Evolutionary conservation across 2,888 invertebrate genomes (phyloP).

Genomic region (Aplocera efformata): DNA sequence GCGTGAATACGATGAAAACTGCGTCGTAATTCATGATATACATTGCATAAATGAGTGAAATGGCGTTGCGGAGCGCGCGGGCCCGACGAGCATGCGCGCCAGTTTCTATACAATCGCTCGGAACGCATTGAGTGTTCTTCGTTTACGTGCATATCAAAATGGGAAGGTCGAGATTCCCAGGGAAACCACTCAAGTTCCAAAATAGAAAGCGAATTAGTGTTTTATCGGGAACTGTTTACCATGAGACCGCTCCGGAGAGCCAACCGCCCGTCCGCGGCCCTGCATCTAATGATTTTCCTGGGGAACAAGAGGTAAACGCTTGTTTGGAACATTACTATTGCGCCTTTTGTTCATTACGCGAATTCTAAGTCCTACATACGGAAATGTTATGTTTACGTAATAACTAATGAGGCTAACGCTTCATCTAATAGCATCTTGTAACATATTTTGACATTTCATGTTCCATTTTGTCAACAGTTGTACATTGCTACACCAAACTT

Average conservation of each 20-base stretch:
- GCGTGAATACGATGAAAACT: slow-evolving; percentile 67
- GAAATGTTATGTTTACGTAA: slow-evolving; percentile 75
- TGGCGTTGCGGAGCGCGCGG: slow-evolving; percentile 80
- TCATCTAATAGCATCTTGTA: slow-evolving; percentile 36
- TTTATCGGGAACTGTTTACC: slow-evolving; percentile 82
- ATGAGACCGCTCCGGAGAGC: slow-evolving; percentile 70
- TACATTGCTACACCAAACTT: slow-evolving; percentile 22
- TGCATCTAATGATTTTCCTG: slow-evolving; percentile 69
- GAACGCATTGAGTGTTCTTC: slow-evolving; percentile 79
- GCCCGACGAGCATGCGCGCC: slow-evolving; percentile 79
- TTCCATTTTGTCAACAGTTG: slow-evolving; percentile 58
- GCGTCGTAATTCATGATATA: slow-evolving; percentile 77
- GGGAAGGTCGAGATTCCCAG: slow-evolving; percentile 92
- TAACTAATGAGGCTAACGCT: slow-evolving; percentile 49
- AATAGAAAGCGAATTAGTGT: slow-evolving; percentile 92
- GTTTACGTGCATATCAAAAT: slow-evolving; percentile 82
- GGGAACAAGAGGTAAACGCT: slow-evolving; percentile 74
- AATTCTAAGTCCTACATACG: slow-evolving; percentile 41
- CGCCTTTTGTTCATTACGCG: slow-evolving; percentile 39
- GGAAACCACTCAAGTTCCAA: slow-evolving; percentile 92
- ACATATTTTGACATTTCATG: slow-evolving; percentile 63
- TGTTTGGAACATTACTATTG: slow-evolving; percentile 35
- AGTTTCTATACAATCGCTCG: slow-evolving; percentile 72
- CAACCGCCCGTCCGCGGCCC: slow-evolving; percentile 69
- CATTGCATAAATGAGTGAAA: slow-evolving; percentile 79